Evolutionary conservation across 2,888 invertebrate species (phyloP).

Genomic region (Lumbricus terrestris): DNA sequence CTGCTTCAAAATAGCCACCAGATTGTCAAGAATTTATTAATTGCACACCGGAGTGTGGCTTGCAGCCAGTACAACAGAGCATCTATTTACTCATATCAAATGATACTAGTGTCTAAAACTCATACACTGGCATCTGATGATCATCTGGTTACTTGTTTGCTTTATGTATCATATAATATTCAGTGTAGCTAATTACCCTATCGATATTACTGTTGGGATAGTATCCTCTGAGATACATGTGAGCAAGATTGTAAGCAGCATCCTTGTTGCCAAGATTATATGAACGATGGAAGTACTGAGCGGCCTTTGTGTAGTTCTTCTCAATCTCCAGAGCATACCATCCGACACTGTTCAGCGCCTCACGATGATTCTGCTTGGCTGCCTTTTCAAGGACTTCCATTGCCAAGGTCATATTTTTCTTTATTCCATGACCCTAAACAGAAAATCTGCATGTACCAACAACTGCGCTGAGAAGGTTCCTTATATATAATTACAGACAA

Average conservation of each 20-base stretch:
- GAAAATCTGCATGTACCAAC: slow-evolving; percentile 23
- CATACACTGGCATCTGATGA: too few relatives aligned
- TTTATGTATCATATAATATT: neutral
- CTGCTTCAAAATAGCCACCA: neutral
- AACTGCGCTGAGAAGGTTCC: neutral
- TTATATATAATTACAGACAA: too few relatives aligned
- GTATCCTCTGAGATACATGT: slow-evolving; percentile 47
- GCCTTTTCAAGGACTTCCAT: slow-evolving; percentile 46
- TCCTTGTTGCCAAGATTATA: slow-evolving; percentile 47
- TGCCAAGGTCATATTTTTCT: slow-evolving; percentile 48
- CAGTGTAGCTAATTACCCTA: slow-evolving; percentile 21
- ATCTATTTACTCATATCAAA: too few relatives aligned
- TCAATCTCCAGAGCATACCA: slow-evolving; percentile 52
- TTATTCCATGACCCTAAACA: slow-evolving; percentile 50
- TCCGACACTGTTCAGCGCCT: slow-evolving; percentile 53
- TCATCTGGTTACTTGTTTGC: neutral
- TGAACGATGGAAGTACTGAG: slow-evolving; percentile 45
- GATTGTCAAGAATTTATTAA: neutral
- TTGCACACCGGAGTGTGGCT: too few relatives aligned
- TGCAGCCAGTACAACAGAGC: too few relatives aligned
- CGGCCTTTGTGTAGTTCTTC: slow-evolving; percentile 49
- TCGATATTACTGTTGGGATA: slow-evolving; percentile 42
- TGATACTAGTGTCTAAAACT: too few relatives aligned
- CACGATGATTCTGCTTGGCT: slow-evolving; percentile 48
- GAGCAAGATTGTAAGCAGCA: slow-evolving; percentile 53